These are phyloP conservation scores for Salvator merianae DNA, from an alignment of 2,113 vertebrate species.

Conservation along the genomic window DNA sequence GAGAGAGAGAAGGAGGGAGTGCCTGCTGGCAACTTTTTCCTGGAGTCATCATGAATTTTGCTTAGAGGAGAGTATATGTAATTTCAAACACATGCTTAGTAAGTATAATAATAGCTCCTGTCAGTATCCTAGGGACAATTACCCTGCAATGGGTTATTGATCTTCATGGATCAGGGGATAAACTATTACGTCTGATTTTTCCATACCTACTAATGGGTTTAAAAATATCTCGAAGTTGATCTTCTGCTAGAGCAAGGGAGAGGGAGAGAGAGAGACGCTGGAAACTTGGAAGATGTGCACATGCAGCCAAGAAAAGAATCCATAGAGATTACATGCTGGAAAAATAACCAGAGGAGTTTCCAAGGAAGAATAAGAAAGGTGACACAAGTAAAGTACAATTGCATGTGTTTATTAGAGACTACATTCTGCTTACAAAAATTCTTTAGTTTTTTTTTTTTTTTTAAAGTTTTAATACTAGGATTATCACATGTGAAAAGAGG, in stretches of 20 bases:
- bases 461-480: no score
- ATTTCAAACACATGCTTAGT: constrained; percentile 40
- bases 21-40: constrained; percentile 16
- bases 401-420: neutral
- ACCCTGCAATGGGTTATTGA: constrained; percentile 47
- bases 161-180: constrained; percentile 24
- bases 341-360: neutral
- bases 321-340: neutral
- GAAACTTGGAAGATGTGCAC: neutral
- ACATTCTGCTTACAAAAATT: neutral
- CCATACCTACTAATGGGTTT: neutral
- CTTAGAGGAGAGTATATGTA: constrained; percentile 21
- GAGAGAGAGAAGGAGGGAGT: rapidly evolving
- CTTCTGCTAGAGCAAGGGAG: neutral
- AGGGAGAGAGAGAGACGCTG: neutral
- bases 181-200: constrained; percentile 45
- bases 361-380: neutral
- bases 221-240: neutral
- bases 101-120: constrained; percentile 23
- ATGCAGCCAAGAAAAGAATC: no score
- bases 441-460: no score
- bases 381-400: neutral
- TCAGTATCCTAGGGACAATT: constrained; percentile 38
- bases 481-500: no score
- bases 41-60: constrained; percentile 37